A percentile compares a stretch with the other conserved stretches of the same genome.
Evolutionary conservation across 2,888 invertebrate species (phyloP).

Genomic region (Amiota communis): DNA sequence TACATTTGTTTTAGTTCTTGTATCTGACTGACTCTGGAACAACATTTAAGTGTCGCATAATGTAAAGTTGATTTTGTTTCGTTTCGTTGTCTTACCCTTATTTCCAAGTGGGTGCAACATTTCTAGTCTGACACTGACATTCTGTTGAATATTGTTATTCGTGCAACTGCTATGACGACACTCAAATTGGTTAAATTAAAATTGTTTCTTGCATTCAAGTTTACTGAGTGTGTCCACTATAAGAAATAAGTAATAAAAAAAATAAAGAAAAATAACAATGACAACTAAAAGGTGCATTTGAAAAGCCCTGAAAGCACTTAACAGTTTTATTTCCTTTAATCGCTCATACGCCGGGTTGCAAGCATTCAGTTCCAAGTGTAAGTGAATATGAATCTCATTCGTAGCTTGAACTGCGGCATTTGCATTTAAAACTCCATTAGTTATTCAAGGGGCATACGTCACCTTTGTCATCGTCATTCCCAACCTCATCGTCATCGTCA

Average conservation of each 20-base stretch:
- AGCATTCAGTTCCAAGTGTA: too few relatives aligned
- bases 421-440: slow-evolving; percentile 66
- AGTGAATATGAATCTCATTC: background rate
- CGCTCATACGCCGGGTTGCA: slow-evolving; percentile 39
- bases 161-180: background rate
- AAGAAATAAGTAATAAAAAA: slow-evolving; percentile 11
- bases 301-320: slow-evolving; percentile 48
- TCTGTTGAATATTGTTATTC: background rate
- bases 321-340: slow-evolving; percentile 52
- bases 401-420: slow-evolving; percentile 41
- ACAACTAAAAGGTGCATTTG: background rate
- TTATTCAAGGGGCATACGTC: slow-evolving; percentile 68
- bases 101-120: too few relatives aligned
- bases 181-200: slow-evolving; percentile 22
- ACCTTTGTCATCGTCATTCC: background rate
- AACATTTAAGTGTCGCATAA: slow-evolving; percentile 25
- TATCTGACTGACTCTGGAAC: background rate
- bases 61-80: slow-evolving; percentile 25
- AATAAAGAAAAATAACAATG: background rate
- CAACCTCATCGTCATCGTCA: slow-evolving; percentile 28
- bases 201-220: slow-evolving; percentile 1
- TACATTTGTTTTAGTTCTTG: background rate
- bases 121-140: background rate
- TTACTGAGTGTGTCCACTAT: background rate
- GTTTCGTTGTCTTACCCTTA: background rate